These are phyloP conservation scores for Oenanthe oenanthe DNA, from an alignment of 2,113 vertebrate species.

Conservation along the genomic window DNA sequence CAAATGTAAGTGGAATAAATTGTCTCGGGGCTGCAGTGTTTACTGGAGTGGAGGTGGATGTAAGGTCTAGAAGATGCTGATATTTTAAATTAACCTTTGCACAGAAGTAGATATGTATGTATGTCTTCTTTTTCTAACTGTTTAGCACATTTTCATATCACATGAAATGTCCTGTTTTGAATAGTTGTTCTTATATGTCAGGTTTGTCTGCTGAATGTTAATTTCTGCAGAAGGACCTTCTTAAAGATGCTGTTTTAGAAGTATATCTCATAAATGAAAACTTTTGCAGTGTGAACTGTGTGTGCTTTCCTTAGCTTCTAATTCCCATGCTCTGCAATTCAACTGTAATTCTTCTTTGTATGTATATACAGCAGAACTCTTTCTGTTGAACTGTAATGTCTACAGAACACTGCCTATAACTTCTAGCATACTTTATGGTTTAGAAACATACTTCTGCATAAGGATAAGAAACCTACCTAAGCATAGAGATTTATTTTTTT, in stretches of 20 bases:
- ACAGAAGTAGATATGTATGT: neutral
- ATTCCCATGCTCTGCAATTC: neutral
- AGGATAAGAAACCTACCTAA: neutral
- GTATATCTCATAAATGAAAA: neutral
- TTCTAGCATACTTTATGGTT: neutral
- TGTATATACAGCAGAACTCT: neutral
- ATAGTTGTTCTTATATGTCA: neutral
- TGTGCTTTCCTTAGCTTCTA: neutral
- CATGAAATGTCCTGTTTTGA: neutral
- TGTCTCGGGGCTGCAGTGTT: neutral
- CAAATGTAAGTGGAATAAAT: neutral
- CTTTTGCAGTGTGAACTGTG: neutral
- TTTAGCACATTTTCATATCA: neutral
- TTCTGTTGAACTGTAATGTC: neutral
- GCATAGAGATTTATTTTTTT: neutral
- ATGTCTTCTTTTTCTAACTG: neutral
- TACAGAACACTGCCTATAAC: neutral
- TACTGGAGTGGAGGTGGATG: neutral
- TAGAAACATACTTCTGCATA: neutral
- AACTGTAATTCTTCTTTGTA: neutral
- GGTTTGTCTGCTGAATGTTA: neutral
- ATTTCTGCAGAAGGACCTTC: neutral
- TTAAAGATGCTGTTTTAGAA: neutral
- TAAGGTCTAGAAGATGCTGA: neutral
- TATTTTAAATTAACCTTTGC: neutral